Percentiles rank a stretch among this genome's conserved stretches.
phyloP scores from a whole-genome alignment of 2,888 invertebrate species.

The Craniophora ligustri region DNA sequence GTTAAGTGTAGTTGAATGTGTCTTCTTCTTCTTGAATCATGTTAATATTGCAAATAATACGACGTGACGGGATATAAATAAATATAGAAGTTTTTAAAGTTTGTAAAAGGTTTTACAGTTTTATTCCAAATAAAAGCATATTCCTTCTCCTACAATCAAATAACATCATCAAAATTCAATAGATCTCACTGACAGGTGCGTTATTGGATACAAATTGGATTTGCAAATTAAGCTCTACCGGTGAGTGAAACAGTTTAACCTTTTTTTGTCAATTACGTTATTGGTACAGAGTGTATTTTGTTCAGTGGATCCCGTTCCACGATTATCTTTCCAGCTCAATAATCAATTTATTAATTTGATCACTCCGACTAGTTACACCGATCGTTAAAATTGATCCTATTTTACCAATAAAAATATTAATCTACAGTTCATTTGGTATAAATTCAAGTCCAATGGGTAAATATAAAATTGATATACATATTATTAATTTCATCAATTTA shows the following conservation, averaged over 20 bases:
- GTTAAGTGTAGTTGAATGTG: background rate
- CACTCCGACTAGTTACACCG: slow-evolving; percentile 29
- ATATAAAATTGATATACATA: too few species aligned
- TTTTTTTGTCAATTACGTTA: slow-evolving; percentile 59
- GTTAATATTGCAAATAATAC: too few species aligned
- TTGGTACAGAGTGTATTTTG: slow-evolving; percentile 38
- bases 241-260: slow-evolving; percentile 59
- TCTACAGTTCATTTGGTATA: too few species aligned
- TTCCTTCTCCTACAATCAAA: slow-evolving; percentile 47
- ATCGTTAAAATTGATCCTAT: slow-evolving; percentile 14
- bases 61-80: too few species aligned
- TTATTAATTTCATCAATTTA: too few species aligned
- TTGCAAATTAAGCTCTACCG: slow-evolving; percentile 68
- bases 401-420: background rate
- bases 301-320: slow-evolving; percentile 39
- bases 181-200: slow-evolving; percentile 64
- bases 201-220: slow-evolving; percentile 69
- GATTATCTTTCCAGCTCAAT: slow-evolving; percentile 48
- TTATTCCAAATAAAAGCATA: slow-evolving; percentile 21
- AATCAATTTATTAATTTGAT: slow-evolving; percentile 43
- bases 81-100: background rate
- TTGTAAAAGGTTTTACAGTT: background rate
- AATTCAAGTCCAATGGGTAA: background rate
- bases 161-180: slow-evolving; percentile 67
- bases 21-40: background rate